phyloP scores from a whole-genome alignment of 2,113 vertebrate genomes.

The Pollimyrus isidori region DNA sequence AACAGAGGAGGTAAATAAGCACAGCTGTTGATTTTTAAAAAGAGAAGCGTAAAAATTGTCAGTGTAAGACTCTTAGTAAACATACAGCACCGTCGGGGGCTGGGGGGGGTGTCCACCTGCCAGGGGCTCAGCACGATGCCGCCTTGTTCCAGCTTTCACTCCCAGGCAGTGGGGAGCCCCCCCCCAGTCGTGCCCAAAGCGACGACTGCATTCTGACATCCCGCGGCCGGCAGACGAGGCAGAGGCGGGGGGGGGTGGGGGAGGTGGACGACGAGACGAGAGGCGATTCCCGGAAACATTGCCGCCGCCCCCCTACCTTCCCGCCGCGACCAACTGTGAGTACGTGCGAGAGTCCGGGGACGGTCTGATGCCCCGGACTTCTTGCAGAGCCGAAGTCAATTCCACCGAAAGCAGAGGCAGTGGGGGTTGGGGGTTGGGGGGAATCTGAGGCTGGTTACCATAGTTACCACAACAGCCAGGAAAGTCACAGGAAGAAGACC shows the following conservation, averaged over 20 bases:
- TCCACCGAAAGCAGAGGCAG: slow-evolving; percentile 26
- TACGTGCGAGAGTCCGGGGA: neutral
- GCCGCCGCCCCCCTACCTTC: neutral
- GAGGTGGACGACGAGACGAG: neutral
- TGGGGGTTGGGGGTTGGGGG: neutral
- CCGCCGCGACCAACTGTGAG: neutral
- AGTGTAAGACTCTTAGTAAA: neutral
- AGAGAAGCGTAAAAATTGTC: neutral
- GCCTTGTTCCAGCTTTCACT: neutral
- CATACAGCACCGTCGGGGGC: neutral
- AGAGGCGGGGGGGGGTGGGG: neutral
- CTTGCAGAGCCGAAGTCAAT: slow-evolving; percentile 40
- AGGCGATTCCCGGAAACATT: neutral
- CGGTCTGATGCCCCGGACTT: neutral
- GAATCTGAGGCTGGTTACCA: slow-evolving; percentile 35
- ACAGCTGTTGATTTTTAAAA: neutral
- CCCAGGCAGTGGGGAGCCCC: neutral
- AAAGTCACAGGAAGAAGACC: neutral
- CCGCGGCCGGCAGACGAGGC: neutral
- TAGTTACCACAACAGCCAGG: slow-evolving; percentile 28
- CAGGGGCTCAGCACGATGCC: neutral
- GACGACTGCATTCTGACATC: neutral
- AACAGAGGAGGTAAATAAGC: slow-evolving; percentile 2
- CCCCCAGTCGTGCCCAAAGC: neutral
- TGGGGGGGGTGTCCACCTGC: neutral